Conservation (phyloP, 2,113 vertebrate genomes). For the Cercopithecus mona region DNA sequence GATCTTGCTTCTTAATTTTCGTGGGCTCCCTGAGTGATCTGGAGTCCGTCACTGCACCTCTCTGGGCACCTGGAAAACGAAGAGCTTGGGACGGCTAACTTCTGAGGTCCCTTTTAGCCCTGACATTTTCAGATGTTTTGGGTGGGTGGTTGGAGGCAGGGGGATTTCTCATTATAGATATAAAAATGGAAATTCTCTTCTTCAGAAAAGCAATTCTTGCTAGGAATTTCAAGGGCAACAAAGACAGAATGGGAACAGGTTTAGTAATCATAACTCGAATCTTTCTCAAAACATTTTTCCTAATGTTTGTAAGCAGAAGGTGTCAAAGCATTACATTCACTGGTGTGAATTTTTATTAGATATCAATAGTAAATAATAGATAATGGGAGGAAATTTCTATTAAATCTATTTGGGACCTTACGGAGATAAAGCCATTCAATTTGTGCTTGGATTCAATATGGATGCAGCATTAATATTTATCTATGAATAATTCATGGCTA, state of each 20-base stretch:
- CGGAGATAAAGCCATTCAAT: constrained; percentile 38
- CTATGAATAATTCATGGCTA: constrained; percentile 11
- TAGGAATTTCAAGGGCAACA: not conserved
- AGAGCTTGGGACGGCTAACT: rapidly evolving
- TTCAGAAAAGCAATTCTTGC: not conserved
- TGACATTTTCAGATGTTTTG: not conserved
- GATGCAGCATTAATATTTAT: constrained; percentile 4
- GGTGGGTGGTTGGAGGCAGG: not conserved
- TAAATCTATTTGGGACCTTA: not conserved
- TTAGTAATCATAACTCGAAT: constrained; percentile 32
- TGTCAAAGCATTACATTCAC: constrained; percentile 24
- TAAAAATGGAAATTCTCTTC: not conserved
- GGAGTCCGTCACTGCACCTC: rapidly evolving
- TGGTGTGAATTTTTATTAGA: not conserved
- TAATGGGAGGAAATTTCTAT: constrained; percentile 23
- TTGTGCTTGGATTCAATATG: not conserved
- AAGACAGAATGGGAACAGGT: not conserved
- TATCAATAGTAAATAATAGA: constrained; percentile 43
- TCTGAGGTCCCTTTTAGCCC: not conserved
- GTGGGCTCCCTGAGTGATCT: not conserved
- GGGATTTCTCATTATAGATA: not conserved
- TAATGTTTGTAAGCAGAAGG: not conserved
- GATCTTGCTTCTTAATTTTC: not conserved
- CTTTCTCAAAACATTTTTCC: not conserved
- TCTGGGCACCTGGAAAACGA: not conserved